Evolutionary conservation across 2,797 vertebrate genomes (phyloP), one percentile per base, ranked within the genome.

Genomic region (Schizopygopsis malacanthus): DNA sequence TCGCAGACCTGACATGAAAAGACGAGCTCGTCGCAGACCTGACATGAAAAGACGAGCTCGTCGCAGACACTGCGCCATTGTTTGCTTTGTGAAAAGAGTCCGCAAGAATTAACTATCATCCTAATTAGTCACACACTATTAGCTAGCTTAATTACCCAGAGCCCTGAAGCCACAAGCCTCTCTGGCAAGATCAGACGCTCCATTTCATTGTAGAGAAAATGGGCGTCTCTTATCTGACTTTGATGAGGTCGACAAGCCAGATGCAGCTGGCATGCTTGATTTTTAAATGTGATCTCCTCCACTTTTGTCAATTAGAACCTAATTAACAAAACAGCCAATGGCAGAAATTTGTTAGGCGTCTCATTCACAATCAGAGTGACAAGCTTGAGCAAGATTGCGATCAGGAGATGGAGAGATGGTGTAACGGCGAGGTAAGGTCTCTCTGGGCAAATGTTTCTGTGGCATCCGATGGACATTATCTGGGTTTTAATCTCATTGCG

Each of bases 51-150:
- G 69, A 71, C 9, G 50, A 47, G 73, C 72, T 18, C 7, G 8
- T 10, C 25, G 11, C 69, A 61, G 76, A 86, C 47, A 50, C 47
- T 54, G 63, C 28, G 12, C 41, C 28, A 83, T 79, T 79, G 87
- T 82, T 76, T 33, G 39, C 79, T 37, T 81, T 69, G 52, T 72
- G 77, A 84, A 84, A 73, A 52, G 72, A 75, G 65, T 59, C 20
- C 3, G 45, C n/a, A 81, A 84, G 87, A 82, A 89, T 88, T 45
- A 90, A 77, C 81, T 61, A 83, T 82, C 82, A 72, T 86, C 63
- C 63, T 83, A 87, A 88, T 90, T 87, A 88, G 89, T 83, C 88
- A 88, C 82, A 84, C 75, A 61, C 79, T 63, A 88, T 91, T 90
- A 89, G 76, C 37, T 70, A 45, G 80, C 72, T 83, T 86, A 87